A percentile compares a stretch with the other conserved stretches of the same genome.
Evolutionary conservation across 2,113 vertebrate species (phyloP).

Genomic region (Nesoenas mayeri): DNA sequence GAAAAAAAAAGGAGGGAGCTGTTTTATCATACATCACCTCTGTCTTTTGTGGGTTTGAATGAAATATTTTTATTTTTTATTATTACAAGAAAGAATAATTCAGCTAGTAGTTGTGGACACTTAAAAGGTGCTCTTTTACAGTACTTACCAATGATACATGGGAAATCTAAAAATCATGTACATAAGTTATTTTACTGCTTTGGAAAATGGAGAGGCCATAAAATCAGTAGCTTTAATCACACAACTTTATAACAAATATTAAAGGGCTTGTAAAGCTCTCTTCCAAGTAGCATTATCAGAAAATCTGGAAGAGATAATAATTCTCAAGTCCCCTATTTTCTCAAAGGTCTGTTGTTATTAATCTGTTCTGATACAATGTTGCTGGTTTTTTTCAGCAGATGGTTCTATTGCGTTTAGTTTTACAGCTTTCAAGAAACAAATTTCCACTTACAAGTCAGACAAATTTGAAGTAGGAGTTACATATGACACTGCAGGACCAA

Average conservation of each 20-base stretch:
- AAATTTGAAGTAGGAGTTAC: slow-evolving; percentile 14
- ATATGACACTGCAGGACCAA: not conserved
- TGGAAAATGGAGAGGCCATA: not conserved
- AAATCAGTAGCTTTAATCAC: not conserved
- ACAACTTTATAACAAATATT: not conserved
- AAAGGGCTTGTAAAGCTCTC: not conserved
- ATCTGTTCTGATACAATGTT: not conserved
- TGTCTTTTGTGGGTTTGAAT: not conserved
- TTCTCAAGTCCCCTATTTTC: not conserved
- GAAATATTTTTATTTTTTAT: not conserved
- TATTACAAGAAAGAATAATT: not conserved
- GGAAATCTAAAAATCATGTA: not conserved
- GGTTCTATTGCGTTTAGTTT: not conserved
- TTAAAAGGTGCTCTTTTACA: not conserved
- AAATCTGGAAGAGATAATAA: not conserved
- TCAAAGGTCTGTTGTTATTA: not conserved
- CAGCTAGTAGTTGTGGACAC: not conserved
- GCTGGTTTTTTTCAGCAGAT: not conserved
- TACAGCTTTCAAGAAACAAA: slow-evolving; percentile 24
- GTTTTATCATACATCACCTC: not conserved
- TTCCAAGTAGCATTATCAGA: not conserved
- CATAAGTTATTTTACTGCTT: not conserved
- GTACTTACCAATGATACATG: not conserved
- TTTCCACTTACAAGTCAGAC: slow-evolving; percentile 9
- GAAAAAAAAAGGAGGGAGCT: rapidly evolving